Conservation (phyloP, 1,140 invertebrate species). For the Zelostemma sp. region DNA sequence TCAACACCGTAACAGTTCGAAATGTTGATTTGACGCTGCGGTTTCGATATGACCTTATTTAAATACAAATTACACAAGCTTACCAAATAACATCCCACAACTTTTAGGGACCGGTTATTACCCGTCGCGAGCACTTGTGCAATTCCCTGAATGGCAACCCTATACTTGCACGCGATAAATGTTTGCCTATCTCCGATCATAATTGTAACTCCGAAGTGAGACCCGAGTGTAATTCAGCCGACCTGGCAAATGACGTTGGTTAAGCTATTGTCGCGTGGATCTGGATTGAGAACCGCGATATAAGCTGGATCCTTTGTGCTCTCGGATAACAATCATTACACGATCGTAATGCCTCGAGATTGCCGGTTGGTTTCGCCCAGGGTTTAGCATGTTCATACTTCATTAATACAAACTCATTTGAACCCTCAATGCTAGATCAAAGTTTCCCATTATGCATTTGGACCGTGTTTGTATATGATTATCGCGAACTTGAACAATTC, state of each 20-base stretch:
- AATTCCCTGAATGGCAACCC: slow-evolving; percentile 13
- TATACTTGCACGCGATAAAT: slow-evolving; percentile 42
- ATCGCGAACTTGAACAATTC: background rate
- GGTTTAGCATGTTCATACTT: slow-evolving; percentile 24
- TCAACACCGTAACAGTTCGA: slow-evolving; percentile 40
- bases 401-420: slow-evolving; percentile 16
- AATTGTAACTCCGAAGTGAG: slow-evolving; percentile 56
- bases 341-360: slow-evolving; percentile 63
- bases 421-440: slow-evolving; percentile 8
- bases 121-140: slow-evolving; percentile 16
- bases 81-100: slow-evolving; percentile 44
- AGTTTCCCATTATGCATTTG: background rate
- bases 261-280: slow-evolving; percentile 41
- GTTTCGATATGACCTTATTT: slow-evolving; percentile 64
- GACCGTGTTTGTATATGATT: too few relatives aligned
- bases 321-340: slow-evolving; percentile 61
- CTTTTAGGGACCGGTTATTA: slow-evolving; percentile 33
- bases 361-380: slow-evolving; percentile 52
- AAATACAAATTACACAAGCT: slow-evolving; percentile 64
- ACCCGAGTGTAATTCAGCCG: slow-evolving; percentile 38
- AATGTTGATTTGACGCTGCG: slow-evolving; percentile 62
- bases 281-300: slow-evolving; percentile 54
- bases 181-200: slow-evolving; percentile 55
- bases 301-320: slow-evolving; percentile 56
- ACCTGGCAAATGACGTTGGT: slow-evolving; percentile 43